Evolutionary conservation across 1,140 invertebrate genomes (phyloP), one percentile per base, ranked within the genome.

Genomic region (Zaprionus camerounensis): DNA sequence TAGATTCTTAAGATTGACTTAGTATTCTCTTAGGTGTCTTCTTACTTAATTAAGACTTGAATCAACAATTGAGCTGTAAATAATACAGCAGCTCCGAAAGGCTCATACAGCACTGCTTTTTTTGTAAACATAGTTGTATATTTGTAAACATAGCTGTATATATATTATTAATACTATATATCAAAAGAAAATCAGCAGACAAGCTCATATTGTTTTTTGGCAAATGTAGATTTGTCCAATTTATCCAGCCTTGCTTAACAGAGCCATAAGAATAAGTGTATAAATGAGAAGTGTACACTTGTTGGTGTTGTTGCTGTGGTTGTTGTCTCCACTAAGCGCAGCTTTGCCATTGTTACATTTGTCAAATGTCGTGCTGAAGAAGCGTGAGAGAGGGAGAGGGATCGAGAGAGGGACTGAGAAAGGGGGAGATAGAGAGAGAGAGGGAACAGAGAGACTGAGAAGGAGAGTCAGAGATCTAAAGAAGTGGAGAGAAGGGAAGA

Each of bases 341-440:
- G 55, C 55, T 58, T 46, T 67, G 20, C 4, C 5, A 55, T 66
- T 57, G 64, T 65, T 24, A 34, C 53, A 57, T 44, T 66, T 66
- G 53, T 49, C 55, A 67, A 57, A 24, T 24, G 41, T 9, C 41
- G n/a, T 9, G 41, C n/a, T 44, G 26, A 41, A 61, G 57, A 17
- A 24, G 36, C 31, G 4, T 17, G 24, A 36, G 46, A 22, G 11
- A 22, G 15, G 34, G 5, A 17, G 24, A 34, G 12, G 31, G 7
- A 9, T 31, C 28, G 9, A 28, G 26, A 7, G 1, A 53, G 22
- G 26, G 9, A 3, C 28, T 31, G 2, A 34, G 41, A 17, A 7
- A 59, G 20, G 11, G 17, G n/a, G 20, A n/a, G 34, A 49, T 2
- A 11, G 2, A 31, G 31, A 11, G 31, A 31, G 2, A 31, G 0